phyloP scores from a whole-genome alignment of 1,140 invertebrate genomes.

The Protaetia brevitarsis region DNA sequence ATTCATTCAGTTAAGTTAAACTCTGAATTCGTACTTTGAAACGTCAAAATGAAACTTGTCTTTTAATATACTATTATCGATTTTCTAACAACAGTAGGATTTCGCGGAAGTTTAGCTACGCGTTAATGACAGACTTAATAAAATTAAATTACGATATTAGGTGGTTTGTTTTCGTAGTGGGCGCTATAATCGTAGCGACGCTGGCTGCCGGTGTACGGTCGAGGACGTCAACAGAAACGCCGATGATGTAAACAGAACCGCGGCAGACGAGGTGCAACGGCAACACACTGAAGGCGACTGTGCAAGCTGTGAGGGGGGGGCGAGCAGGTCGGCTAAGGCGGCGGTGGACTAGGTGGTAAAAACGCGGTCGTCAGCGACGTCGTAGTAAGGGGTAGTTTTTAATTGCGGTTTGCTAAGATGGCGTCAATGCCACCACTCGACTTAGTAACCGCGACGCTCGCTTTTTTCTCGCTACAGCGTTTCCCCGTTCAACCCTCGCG shows the following conservation, averaged over 20 bases:
- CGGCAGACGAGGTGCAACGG: not conserved
- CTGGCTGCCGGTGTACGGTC: not conserved
- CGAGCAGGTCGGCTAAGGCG: conserved; percentile 12
- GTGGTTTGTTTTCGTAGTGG: not conserved
- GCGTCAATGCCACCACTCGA: conserved; percentile 50
- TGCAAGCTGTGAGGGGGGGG: not conserved
- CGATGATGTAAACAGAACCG: conserved; percentile 14
- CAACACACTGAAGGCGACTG: not conserved
- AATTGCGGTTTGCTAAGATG: conserved; percentile 51
- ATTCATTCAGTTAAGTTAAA: no score
- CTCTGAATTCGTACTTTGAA: no score
- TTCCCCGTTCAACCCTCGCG: not conserved
- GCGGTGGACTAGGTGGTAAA: conserved; percentile 27
- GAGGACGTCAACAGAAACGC: conserved; percentile 5
- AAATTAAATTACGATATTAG: not conserved
- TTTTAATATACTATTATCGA: no score
- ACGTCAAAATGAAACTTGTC: no score
- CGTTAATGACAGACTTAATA: not conserved
- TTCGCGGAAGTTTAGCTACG: no score
- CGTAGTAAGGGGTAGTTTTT: conserved; percentile 39
- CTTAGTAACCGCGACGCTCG: conserved; percentile 48
- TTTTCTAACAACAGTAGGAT: no score
- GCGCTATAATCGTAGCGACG: not conserved
- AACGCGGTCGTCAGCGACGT: conserved; percentile 25
- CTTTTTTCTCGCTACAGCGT: conserved; percentile 39